These are phyloP conservation scores for Eugnorisma glareosa DNA, from an alignment of 2,888 invertebrate genomes.

Conservation along the genomic window DNA sequence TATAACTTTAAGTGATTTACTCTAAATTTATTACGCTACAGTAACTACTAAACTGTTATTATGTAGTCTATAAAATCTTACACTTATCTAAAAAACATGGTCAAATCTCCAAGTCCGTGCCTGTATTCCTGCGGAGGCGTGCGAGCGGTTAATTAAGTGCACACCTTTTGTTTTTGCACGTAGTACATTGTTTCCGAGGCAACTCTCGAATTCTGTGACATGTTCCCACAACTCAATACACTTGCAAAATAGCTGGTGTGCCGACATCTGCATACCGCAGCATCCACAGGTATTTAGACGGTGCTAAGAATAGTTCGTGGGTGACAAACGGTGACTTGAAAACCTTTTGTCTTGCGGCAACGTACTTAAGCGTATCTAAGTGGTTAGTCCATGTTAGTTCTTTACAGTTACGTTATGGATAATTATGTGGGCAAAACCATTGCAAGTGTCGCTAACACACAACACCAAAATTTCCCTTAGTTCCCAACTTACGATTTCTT, in stretches of 20 bases:
- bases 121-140: conserved; percentile 72
- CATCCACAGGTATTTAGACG: conserved; percentile 70
- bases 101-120: conserved; percentile 58
- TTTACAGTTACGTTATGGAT: conserved; percentile 7
- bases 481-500: too few species aligned
- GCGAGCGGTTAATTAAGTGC: conserved; percentile 83
- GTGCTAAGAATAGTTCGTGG: conserved; percentile 69
- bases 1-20: too few species aligned
- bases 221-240: conserved; percentile 85
- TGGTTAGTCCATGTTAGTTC: conserved; percentile 29
- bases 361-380: conserved; percentile 34
- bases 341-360: conserved; percentile 55
- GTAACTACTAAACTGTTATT: too few species aligned
- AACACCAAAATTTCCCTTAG: background rate
- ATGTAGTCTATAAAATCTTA: background rate
- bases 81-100: background rate
- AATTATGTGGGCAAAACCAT: background rate
- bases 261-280: conserved; percentile 78
- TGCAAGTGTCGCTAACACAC: background rate
- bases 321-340: conserved; percentile 60
- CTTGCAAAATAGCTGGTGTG: conserved; percentile 81
- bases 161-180: conserved; percentile 85
- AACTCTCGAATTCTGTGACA: conserved; percentile 81
- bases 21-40: too few species aligned
- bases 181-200: conserved; percentile 83